Evolutionary conservation across 2,113 vertebrate genomes (phyloP).

Genomic region (Kryptolebias marmoratus): DNA sequence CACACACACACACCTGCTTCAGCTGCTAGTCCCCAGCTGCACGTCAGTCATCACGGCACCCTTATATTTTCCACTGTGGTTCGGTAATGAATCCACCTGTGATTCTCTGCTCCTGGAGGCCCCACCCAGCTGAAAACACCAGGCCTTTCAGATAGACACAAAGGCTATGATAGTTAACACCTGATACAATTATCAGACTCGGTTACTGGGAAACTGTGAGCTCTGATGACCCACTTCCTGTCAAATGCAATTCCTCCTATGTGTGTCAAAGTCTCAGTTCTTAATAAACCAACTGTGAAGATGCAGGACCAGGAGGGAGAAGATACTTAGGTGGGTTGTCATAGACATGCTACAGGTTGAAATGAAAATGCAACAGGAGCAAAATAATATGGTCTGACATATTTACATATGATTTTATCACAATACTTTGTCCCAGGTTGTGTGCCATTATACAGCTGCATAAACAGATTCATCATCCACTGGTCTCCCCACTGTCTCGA

Average conservation of each 20-base stretch:
- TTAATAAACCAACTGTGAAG: constrained; percentile 49
- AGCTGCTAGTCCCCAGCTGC: constrained; percentile 40
- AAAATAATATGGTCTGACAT: constrained; percentile 46
- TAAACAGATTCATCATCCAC: constrained; percentile 55
- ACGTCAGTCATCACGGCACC: constrained; percentile 47
- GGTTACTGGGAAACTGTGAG: constrained; percentile 53
- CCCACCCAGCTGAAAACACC: constrained; percentile 21
- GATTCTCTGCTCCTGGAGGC: not conserved
- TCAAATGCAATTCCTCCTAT: constrained; percentile 62
- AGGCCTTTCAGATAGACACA: constrained; percentile 30
- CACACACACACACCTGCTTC: constrained; percentile 46
- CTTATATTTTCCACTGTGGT: constrained; percentile 37
- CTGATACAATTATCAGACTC: constrained; percentile 53
- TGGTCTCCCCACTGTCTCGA: constrained; percentile 35
- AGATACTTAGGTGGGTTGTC: constrained; percentile 48
- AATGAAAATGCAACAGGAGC: constrained; percentile 56
- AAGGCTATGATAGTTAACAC: constrained; percentile 40
- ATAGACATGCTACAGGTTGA: constrained; percentile 64
- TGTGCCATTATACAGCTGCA: constrained; percentile 55
- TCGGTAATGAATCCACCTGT: constrained; percentile 39
- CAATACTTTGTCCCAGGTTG: constrained; percentile 41
- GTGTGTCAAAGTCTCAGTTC: constrained; percentile 38
- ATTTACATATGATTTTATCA: constrained; percentile 65
- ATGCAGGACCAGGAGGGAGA: constrained; percentile 17
- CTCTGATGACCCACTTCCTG: constrained; percentile 66